phyloP scores from a whole-genome alignment of 2,888 invertebrate genomes.

The Acrocyrtus sp. region DNA sequence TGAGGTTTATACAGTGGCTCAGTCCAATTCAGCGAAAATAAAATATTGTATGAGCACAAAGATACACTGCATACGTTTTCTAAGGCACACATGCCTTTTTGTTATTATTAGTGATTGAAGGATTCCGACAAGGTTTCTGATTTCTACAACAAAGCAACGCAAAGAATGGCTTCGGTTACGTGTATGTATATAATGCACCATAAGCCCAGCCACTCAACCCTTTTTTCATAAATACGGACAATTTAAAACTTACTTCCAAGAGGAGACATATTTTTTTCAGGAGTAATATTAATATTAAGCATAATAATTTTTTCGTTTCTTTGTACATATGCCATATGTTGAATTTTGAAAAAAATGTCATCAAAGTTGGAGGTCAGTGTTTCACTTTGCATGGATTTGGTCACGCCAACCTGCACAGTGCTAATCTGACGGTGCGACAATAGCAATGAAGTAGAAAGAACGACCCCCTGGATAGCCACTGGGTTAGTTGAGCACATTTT shows the following conservation, averaged over 20 bases:
- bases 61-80: too few relatives aligned
- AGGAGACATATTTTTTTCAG: too few relatives aligned
- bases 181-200: slow-evolving; percentile 3
- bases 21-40: too few relatives aligned
- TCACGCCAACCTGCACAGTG: slow-evolving; percentile 28
- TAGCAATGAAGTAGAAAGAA: too few relatives aligned
- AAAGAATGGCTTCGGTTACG: too few relatives aligned
- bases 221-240: not conserved
- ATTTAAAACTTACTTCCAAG: too few relatives aligned
- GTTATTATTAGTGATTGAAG: not conserved
- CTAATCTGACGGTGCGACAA: slow-evolving; percentile 34
- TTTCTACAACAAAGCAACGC: not conserved
- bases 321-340: slow-evolving; percentile 16
- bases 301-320: too few relatives aligned
- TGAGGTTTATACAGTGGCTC: too few relatives aligned
- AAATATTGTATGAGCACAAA: too few relatives aligned
- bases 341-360: slow-evolving; percentile 27
- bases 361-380: slow-evolving; percentile 32
- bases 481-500: not conserved
- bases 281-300: not conserved
- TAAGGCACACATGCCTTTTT: too few relatives aligned
- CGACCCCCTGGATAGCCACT: not conserved
- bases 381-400: slow-evolving; percentile 15
- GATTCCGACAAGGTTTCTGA: slow-evolving; percentile 9
- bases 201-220: slow-evolving; percentile 14